Conservation (phyloP, 2,797 vertebrate species). For the Astyanax mexicanus region DNA sequence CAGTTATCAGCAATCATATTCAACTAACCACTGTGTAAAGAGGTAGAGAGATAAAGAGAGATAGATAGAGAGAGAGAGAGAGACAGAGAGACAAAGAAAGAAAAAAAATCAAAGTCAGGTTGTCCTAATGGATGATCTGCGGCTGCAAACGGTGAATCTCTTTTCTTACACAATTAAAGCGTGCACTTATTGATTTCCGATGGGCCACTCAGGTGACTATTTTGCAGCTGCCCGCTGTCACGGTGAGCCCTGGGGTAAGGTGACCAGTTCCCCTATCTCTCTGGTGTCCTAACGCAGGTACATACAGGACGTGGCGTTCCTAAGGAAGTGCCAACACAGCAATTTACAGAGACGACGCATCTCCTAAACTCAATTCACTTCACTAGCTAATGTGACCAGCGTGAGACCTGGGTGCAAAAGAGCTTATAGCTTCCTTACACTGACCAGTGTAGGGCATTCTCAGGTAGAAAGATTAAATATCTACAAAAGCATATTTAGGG, state of each 20-base stretch:
- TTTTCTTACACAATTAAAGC: constrained; percentile 84
- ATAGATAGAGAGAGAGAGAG: constrained; percentile 15
- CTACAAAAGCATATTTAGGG: background rate
- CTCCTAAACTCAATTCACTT: constrained; percentile 59
- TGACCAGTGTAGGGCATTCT: background rate
- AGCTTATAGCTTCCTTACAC: constrained; percentile 17
- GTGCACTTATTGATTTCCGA: constrained; percentile 92
- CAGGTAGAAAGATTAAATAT: background rate
- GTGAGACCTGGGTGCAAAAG: constrained; percentile 46
- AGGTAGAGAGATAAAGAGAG: too few species aligned
- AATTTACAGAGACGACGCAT: constrained; percentile 57
- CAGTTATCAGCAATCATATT: constrained; percentile 64
- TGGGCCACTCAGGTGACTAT: constrained; percentile 86
- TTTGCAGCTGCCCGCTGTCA: constrained; percentile 78
- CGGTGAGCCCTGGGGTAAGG: constrained; percentile 87
- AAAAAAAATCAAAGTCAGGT: constrained; percentile 72
- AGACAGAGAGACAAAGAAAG: constrained; percentile 12
- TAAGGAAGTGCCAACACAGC: constrained; percentile 52
- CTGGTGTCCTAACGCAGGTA: constrained; percentile 74
- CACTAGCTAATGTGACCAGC: constrained; percentile 70
- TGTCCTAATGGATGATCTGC: constrained; percentile 79
- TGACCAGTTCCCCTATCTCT: constrained; percentile 85
- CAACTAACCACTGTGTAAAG: too few species aligned
- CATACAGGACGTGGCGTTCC: constrained; percentile 68
- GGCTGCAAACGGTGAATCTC: constrained; percentile 75